Percentiles rank a stretch among this genome's conserved stretches.
These are phyloP conservation scores for Agriopis marginaria DNA, from an alignment of 2,888 invertebrate genomes.

Conservation along the genomic window DNA sequence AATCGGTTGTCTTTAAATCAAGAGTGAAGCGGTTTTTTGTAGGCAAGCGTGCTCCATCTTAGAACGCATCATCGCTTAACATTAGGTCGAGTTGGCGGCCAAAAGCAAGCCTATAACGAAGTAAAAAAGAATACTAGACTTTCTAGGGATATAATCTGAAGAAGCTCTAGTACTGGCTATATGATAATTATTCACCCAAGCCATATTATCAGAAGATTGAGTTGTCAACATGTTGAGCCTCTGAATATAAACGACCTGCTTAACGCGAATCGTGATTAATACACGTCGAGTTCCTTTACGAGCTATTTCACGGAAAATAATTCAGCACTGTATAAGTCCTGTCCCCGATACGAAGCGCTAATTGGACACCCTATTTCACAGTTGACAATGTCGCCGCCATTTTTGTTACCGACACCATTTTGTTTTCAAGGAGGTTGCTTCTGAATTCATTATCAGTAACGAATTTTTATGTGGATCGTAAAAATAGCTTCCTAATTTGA, in stretches of 20 bases:
- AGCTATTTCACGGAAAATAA: slow-evolving; percentile 65
- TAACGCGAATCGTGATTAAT: slow-evolving; percentile 73
- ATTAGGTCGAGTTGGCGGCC: no score
- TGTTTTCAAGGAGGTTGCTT: slow-evolving; percentile 23
- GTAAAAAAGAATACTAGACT: background rate
- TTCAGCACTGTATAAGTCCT: slow-evolving; percentile 58
- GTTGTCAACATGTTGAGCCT: slow-evolving; percentile 70
- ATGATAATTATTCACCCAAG: slow-evolving; percentile 46
- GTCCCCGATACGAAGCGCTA: slow-evolving; percentile 58
- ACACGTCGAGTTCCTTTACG: slow-evolving; percentile 66
- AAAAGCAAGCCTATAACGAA: no score
- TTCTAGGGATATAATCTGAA: slow-evolving; percentile 10
- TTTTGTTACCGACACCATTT: slow-evolving; percentile 38
- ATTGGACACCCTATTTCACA: slow-evolving; percentile 59
- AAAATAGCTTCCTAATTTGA: slow-evolving; percentile 36
- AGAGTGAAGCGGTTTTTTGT: no score
- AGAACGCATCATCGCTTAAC: no score
- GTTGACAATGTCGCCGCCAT: slow-evolving; percentile 44
- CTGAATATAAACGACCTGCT: slow-evolving; percentile 76
- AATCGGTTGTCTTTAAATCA: no score
- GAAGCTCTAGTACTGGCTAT: slow-evolving; percentile 27
- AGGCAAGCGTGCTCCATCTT: no score
- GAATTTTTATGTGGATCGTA: slow-evolving; percentile 30
- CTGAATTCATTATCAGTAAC: slow-evolving; percentile 34
- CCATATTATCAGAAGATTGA: slow-evolving; percentile 70